A percentile compares a stretch with the other conserved stretches of the same genome.
phyloP scores from a whole-genome alignment of 2,888 invertebrate species.

The Cheilosia variabilis region DNA sequence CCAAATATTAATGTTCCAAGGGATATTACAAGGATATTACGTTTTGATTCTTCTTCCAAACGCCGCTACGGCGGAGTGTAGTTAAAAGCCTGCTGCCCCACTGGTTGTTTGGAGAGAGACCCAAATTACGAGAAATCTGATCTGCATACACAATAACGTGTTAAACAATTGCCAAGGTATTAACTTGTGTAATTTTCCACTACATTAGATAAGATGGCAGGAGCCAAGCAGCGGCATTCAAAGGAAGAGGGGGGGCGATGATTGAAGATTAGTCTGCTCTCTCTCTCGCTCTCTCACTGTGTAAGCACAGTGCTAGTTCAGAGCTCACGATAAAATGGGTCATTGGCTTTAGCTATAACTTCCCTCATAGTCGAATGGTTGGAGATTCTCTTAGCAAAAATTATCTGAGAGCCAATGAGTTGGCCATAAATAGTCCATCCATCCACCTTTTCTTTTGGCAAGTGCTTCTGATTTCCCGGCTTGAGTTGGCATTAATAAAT shows the following conservation, averaged over 20 bases:
- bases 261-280: constrained; percentile 28
- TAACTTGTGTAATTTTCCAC: constrained; percentile 75
- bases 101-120: constrained; percentile 31
- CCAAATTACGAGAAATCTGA: constrained; percentile 68
- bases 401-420: constrained; percentile 72
- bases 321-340: constrained; percentile 67
- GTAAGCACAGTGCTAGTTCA: constrained; percentile 50
- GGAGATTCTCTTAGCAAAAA: constrained; percentile 45
- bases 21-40: constrained; percentile 74
- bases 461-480: constrained; percentile 6
- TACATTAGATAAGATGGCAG: constrained; percentile 70
- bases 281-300: neutral
- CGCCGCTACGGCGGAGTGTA: neutral
- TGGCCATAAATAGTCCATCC: constrained; percentile 69
- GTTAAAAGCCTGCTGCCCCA: neutral
- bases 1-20: constrained; percentile 72
- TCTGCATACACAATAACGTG: constrained; percentile 76
- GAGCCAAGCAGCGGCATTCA: constrained; percentile 39
- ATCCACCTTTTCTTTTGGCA: constrained; percentile 63
- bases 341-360: constrained; percentile 61
- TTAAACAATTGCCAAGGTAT: constrained; percentile 75
- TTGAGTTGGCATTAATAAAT: constrained; percentile 62
- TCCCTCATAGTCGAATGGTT: constrained; percentile 7
- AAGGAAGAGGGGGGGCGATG: neutral
- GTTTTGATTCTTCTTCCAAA: constrained; percentile 65